Evolutionary conservation across 2,888 invertebrate species (phyloP), one percentile per base, ranked within the genome.

Genomic region (Drosophila mercatorum): DNA sequence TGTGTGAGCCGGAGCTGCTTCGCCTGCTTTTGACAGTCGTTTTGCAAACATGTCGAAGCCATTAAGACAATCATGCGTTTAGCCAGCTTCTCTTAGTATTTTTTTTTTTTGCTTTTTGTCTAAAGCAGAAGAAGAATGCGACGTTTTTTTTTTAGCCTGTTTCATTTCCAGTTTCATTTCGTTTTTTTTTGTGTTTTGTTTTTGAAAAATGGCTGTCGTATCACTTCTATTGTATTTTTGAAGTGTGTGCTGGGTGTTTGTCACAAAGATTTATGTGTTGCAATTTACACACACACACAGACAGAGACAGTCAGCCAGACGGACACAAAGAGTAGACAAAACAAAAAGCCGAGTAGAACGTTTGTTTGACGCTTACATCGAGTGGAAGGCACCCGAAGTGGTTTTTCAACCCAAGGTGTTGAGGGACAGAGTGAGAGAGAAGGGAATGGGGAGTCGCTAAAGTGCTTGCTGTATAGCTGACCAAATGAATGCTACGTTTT

Each of bases 21-120:
- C 8, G 70, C 44, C 86, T 86, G 86, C 83, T 80, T 83, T 85
- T 87, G 86, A 89, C 90, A 90, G 90, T 87, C 87, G 87, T 87
- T 87, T 90, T 89, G 90, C 89, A 90, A 87, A 87, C 87, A 87
- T 87, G 87, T 87, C 87, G 89, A 88, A 89, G 89, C 85, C 85
- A 85, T 85, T 85, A 85, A 89, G 89, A 86, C 85, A 86, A 87
- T 87, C 90, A 90, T 87, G 88, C 82, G 84, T 89, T 82, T 69
- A 68, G 63, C 66, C 67, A 22, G 59, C 31, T 26, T 22, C 59
- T 58, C 61, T 60, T 11, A 1, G 31, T 4, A n/a, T 44, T 62
- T 52, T 7, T 6, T 0, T 34, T 34, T 59, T 26, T 17, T 17
- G 17, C 36, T 31, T 66, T 40, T 57, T 38, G 11, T 40, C 41